Evolutionary conservation across 2,113 vertebrate genomes (phyloP).

Genomic region (Hucho hucho): DNA sequence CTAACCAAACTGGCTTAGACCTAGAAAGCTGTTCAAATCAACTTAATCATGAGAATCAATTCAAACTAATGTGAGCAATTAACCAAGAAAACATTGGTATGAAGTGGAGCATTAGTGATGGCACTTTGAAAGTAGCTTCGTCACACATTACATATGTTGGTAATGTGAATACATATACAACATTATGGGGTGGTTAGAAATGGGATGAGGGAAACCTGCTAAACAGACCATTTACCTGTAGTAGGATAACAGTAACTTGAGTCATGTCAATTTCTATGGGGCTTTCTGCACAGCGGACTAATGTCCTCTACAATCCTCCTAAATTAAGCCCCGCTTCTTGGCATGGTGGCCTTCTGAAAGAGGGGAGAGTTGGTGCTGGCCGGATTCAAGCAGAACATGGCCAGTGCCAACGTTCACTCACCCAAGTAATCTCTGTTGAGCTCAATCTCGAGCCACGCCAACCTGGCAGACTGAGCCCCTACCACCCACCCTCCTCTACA

Average conservation of each 20-base stretch:
- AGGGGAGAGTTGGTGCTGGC: neutral
- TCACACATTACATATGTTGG: too few species aligned
- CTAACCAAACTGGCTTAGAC: too few species aligned
- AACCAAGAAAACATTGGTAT: too few species aligned
- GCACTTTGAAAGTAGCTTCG: too few species aligned
- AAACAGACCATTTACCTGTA: too few species aligned
- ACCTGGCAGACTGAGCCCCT: slow-evolving; percentile 17
- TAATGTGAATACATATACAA: too few species aligned
- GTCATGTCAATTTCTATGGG: neutral
- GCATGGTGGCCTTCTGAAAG: neutral
- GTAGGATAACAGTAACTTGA: neutral
- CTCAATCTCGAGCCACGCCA: neutral
- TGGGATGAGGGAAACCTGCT: too few species aligned
- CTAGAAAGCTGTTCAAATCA: too few species aligned
- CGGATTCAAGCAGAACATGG: slow-evolving; percentile 22
- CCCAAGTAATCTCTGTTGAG: slow-evolving; percentile 37
- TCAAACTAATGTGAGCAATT: too few species aligned
- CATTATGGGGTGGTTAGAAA: too few species aligned
- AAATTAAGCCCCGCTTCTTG: neutral
- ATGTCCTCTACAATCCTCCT: slow-evolving; percentile 3
- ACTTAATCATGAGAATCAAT: too few species aligned
- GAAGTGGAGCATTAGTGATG: too few species aligned
- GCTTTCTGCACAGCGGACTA: slow-evolving; percentile 1
- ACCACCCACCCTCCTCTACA: neutral
- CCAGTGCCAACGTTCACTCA: slow-evolving; percentile 33